Conservation (phyloP, 37 sponge, comb jelly and placozoan genomes). For the Sycon ciliatum region DNA sequence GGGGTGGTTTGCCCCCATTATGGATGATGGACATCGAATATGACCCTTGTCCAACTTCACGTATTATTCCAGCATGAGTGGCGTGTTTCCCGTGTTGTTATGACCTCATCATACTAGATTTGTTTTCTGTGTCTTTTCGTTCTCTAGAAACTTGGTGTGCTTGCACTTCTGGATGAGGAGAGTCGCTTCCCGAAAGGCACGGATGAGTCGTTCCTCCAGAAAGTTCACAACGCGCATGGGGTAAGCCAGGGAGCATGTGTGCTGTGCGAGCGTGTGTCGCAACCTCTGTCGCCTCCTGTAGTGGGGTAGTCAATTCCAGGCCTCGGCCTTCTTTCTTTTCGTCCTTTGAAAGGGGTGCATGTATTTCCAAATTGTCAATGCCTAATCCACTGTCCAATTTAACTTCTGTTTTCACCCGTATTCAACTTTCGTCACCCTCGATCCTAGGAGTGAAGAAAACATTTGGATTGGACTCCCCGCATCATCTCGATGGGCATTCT, state of each 20-base stretch:
- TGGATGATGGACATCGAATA: no score
- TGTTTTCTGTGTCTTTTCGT: not conserved
- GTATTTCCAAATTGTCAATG: not conserved
- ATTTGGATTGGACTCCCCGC: no score
- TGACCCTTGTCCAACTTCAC: no score
- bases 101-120: no score
- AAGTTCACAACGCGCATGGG: conserved; percentile 77
- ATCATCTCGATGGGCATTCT: no score
- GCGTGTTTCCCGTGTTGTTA: no score
- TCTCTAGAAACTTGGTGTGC: conserved; percentile 80
- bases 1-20: no score
- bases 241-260: conserved; percentile 18
- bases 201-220: conserved; percentile 79
- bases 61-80: no score
- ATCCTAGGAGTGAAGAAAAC: no score
- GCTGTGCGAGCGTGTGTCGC: not conserved
- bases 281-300: not conserved
- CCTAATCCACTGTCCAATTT: not conserved
- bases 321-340: not conserved
- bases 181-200: conserved; percentile 96
- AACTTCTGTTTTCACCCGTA: not conserved
- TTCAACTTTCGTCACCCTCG: no score
- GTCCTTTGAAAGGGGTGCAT: not conserved
- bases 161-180: conserved; percentile 94
- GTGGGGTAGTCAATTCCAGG: not conserved